A percentile compares a stretch with the other conserved stretches of the same genome.
Evolutionary conservation across 2,888 invertebrate species (phyloP).

Genomic region (Leptopilina myrica): DNA sequence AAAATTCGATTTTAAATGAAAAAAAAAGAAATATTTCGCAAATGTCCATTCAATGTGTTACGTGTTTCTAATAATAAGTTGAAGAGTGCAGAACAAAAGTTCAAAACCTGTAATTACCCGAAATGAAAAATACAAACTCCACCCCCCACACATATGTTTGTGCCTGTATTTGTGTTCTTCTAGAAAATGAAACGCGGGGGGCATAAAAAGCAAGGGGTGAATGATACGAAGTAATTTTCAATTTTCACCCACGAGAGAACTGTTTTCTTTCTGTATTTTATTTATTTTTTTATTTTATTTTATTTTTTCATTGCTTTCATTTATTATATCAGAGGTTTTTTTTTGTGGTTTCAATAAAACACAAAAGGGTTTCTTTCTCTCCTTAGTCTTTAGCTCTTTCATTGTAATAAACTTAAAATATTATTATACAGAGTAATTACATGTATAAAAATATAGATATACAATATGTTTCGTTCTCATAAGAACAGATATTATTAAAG

Average conservation of each 20-base stretch:
- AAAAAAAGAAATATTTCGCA: too few relatives aligned
- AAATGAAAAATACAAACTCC: conserved; percentile 71
- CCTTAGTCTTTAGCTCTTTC: not conserved
- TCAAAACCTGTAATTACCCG: conserved; percentile 69
- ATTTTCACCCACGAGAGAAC: conserved; percentile 31
- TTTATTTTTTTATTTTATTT: too few relatives aligned
- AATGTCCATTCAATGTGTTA: conserved; percentile 67
- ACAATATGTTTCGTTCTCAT: not conserved
- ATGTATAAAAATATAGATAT: not conserved
- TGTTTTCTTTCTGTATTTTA: not conserved
- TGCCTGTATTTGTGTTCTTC: too few relatives aligned
- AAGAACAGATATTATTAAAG: not conserved
- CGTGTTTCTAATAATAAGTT: conserved; percentile 74
- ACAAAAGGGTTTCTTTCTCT: not conserved
- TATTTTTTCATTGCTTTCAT: too few relatives aligned
- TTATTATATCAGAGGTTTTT: too few relatives aligned
- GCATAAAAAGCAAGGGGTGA: conserved; percentile 18
- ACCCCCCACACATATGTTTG: conserved; percentile 42
- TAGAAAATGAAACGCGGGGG: conserved; percentile 43
- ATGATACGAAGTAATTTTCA: conserved; percentile 31
- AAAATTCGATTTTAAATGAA: too few relatives aligned
- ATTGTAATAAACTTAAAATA: not conserved
- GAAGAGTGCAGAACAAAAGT: conserved; percentile 55
- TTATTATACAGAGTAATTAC: not conserved
- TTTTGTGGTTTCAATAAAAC: not conserved